Evolutionary conservation across 2,113 vertebrate genomes (phyloP).

Genomic region (Delphinapterus leucas): DNA sequence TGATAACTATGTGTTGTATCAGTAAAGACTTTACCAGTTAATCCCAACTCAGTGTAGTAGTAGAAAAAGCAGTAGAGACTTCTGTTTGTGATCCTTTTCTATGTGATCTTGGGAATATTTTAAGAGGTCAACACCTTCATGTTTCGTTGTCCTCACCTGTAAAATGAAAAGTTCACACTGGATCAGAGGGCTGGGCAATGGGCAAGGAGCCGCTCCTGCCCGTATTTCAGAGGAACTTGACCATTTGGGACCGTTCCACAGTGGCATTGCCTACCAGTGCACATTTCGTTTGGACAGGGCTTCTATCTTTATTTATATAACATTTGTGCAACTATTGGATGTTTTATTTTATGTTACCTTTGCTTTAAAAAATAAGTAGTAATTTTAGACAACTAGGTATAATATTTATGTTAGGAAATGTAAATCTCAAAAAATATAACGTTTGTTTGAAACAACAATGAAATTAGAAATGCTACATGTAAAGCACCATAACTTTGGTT

Average conservation of each 20-base stretch:
- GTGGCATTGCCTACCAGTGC: neutral
- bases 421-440: neutral
- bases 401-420: neutral
- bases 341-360: neutral
- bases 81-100: neutral
- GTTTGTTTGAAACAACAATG: neutral
- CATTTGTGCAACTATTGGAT: neutral
- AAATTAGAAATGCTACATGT: neutral
- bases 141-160: neutral
- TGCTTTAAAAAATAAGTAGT: neutral
- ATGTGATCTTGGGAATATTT: neutral
- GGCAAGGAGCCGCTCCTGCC: fast-evolving
- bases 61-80: neutral
- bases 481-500: neutral
- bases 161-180: neutral
- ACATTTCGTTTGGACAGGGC: neutral
- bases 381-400: neutral
- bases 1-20: neutral
- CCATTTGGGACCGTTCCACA: neutral
- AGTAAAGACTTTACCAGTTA: neutral
- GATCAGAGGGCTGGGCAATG: neutral
- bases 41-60: neutral
- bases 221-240: neutral
- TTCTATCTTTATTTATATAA: neutral
- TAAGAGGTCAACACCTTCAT: neutral